These are phyloP conservation scores for Engraulis encrasicolus DNA, from an alignment of 2,113 vertebrate species.

Conservation along the genomic window DNA sequence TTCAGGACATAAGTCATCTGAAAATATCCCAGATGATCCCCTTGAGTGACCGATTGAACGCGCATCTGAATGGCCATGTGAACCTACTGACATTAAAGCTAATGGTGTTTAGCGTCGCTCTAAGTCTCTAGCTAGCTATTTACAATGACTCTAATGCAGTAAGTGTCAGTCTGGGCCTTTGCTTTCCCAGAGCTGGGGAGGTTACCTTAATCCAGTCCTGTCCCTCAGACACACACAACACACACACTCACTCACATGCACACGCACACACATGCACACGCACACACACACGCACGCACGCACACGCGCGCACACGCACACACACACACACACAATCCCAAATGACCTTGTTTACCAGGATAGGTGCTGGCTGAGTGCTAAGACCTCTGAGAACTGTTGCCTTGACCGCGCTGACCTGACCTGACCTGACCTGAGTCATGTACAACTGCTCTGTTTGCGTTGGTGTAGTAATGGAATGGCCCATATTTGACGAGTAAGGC, in stretches of 20 bases:
- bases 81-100: background rate
- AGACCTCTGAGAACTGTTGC: background rate
- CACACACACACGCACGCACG: background rate
- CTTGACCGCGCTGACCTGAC: background rate
- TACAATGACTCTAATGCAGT: background rate
- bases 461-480: too few relatives aligned
- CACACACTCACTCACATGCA: background rate
- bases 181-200: background rate
- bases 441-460: background rate
- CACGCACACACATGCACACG: background rate
- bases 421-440: too few relatives aligned
- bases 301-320: too few relatives aligned
- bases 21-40: slow-evolving; percentile 10
- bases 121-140: background rate
- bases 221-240: background rate
- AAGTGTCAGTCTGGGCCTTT: background rate
- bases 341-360: background rate
- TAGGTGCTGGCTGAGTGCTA: background rate
- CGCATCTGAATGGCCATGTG: background rate
- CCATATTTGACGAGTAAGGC: too few relatives aligned
- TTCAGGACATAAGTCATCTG: background rate
- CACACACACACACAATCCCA: background rate
- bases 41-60: background rate
- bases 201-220: background rate
- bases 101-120: background rate